A percentile compares a stretch with the other conserved stretches of the same genome.
Conservation (phyloP, 2,113 vertebrate genomes). For the Gymnorhina tibicen region DNA sequence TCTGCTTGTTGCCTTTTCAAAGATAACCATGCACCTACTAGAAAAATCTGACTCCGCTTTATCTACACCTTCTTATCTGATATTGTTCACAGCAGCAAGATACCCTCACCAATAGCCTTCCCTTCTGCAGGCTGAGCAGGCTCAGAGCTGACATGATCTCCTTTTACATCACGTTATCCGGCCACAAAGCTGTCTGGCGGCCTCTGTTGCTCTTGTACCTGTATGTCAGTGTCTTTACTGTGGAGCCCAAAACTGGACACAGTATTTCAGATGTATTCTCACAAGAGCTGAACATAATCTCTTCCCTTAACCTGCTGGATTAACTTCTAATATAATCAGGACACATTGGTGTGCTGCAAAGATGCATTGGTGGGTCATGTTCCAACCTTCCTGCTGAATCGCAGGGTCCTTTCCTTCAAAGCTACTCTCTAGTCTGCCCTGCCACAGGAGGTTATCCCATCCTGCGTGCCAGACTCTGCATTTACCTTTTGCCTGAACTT, state of each 20-base stretch:
- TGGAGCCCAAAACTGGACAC: background rate
- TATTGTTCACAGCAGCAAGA: background rate
- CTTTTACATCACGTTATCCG: background rate
- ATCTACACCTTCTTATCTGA: background rate
- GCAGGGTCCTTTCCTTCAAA: background rate
- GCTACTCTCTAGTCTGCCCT: background rate
- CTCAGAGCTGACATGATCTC: background rate
- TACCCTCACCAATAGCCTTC: background rate
- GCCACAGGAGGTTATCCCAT: background rate
- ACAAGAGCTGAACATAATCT: background rate
- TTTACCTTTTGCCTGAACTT: background rate
- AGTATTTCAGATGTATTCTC: background rate
- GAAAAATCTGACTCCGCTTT: background rate
- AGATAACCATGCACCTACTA: background rate
- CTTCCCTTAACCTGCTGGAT: background rate
- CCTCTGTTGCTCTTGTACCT: background rate
- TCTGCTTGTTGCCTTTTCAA: background rate
- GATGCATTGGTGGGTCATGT: background rate
- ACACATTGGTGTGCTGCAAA: background rate
- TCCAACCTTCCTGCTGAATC: background rate
- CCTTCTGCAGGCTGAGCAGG: background rate
- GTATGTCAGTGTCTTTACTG: background rate
- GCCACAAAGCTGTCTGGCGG: background rate
- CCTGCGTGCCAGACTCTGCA: rapidly evolving
- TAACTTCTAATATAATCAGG: background rate